Base-by-base conservation (phyloP, 1,140 invertebrate genomes). In the Drosophila leontia region DNA sequence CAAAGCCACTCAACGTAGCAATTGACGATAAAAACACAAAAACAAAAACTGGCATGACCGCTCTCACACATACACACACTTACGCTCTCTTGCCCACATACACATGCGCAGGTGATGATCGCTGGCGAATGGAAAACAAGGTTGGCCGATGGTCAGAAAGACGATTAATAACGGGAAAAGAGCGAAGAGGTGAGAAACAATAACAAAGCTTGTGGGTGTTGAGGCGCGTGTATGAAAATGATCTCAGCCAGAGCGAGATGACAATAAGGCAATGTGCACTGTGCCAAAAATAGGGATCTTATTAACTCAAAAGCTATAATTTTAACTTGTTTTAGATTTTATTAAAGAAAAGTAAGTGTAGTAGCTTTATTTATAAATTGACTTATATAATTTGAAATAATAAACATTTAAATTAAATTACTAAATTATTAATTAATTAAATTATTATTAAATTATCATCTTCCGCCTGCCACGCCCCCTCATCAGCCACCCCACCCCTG, bases 81-180 rank as follows among this genome's bases (percentile, higher is more conserved):
- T 26, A 8, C 19, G 12, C 34, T 19, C 50, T 29, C 29, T 41
- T 32, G n/a, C 44, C 29, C 26, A 62, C 44, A 39, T 58, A 42
- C 53, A 39, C 37, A 50, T 12, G 26, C 45, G 26, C 37, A 67
- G 44, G 56, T 35, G 75, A 29, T 26, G 84, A 88, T 88, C 84
- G 69, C n/a, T 32, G 69, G 65, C 84, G 84, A 87, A 87, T 87
- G 39, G 62, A 57, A 83, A 65, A 11, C 69, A 71, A 53, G 64
- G 63, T 51, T 39, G 62, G 57, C 71, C 83, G 83, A 77, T 88
- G 84, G 80, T 83, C 80, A 87, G 17, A 3, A 11, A 72, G 50
- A 45, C 47, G 45, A 70, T 50, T 42, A 17, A 51, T 55, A 68
- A 62, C 45, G 13, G 17, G 19, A 62, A 65, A 50, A 37, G 55